Conservation (phyloP, 2,797 vertebrate species). For the Chelonia mydas region DNA sequence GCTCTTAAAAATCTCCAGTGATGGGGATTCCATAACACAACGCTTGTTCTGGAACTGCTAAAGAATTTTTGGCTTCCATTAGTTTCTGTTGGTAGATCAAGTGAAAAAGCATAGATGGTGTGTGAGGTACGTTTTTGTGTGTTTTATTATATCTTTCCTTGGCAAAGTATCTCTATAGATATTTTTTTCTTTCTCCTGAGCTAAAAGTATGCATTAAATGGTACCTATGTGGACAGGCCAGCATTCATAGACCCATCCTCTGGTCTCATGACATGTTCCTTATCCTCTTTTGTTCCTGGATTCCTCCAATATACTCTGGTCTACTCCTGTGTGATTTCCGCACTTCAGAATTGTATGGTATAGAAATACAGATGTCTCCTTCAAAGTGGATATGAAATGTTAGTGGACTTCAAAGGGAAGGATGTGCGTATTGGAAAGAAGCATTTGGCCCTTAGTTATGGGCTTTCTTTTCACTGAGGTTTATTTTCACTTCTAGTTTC, state of each 20-base stretch:
- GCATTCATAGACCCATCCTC: neutral
- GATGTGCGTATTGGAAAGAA: neutral
- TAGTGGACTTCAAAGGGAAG: fast-evolving
- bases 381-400: neutral
- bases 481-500: neutral
- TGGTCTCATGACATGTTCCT: neutral
- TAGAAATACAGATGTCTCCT: neutral
- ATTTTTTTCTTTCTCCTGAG: neutral
- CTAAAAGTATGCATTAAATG: neutral
- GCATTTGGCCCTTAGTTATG: neutral
- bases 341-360: neutral
- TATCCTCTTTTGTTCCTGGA: neutral
- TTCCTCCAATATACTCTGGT: neutral
- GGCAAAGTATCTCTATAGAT: neutral
- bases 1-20: too few relatives aligned
- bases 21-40: neutral
- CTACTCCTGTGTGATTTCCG: neutral
- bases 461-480: neutral
- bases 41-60: neutral
- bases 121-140: neutral
- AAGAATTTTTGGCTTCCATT: neutral
- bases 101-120: neutral
- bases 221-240: neutral
- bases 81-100: neutral
- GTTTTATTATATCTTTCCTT: neutral